Evolutionary conservation across 2,888 invertebrate genomes (phyloP).

Genomic region (Camptogramma bilineatum): DNA sequence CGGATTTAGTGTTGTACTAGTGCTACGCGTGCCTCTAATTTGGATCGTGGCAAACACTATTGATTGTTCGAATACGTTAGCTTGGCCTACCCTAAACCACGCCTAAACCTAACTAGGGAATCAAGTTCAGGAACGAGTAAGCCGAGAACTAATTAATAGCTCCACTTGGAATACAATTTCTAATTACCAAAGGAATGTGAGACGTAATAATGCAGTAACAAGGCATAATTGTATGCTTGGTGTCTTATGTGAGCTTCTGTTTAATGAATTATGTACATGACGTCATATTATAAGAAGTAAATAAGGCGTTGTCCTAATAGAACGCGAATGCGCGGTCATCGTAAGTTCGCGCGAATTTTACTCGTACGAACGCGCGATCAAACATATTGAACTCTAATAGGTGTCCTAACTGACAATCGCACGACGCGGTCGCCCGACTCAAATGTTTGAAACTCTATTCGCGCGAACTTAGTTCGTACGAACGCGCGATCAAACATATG

Average conservation of each 20-base stretch:
- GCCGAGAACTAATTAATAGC: neutral
- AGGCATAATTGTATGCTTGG: neutral
- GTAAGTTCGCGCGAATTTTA: no score
- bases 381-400: no score
- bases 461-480: no score
- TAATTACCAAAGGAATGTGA: neutral
- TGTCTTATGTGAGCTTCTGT: neutral
- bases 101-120: neutral
- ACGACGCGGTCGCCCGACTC: no score
- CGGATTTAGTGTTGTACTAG: neutral
- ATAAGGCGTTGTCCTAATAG: no score
- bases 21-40: neutral
- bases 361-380: no score
- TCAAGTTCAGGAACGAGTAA: neutral
- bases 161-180: constrained; percentile 1
- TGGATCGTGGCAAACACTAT: neutral
- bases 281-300: no score
- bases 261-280: neutral
- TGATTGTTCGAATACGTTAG: neutral
- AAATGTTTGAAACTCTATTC: no score
- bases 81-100: neutral
- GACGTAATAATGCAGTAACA: neutral
- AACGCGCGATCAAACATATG: no score
- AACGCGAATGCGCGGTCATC: no score
- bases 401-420: no score